Evolutionary conservation across 2,888 invertebrate species (phyloP).

Genomic region (Coleophora deauratella): DNA sequence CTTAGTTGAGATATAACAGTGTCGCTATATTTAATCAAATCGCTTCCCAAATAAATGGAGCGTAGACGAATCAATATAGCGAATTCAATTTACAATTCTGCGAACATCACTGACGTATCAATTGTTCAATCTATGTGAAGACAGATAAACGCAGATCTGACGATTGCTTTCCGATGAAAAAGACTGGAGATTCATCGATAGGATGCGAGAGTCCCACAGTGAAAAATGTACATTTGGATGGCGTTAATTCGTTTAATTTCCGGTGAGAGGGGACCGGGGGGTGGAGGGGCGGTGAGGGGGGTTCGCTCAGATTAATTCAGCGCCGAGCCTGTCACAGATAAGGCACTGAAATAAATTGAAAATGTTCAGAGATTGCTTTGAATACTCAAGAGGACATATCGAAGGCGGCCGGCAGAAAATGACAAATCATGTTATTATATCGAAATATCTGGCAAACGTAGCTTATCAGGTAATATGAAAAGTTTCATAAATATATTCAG

Average conservation of each 20-base stretch:
- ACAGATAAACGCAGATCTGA: slow-evolving; percentile 66
- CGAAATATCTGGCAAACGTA: slow-evolving; percentile 26
- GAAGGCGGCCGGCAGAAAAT: slow-evolving; percentile 43
- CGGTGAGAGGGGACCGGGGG: slow-evolving; percentile 53
- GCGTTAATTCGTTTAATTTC: slow-evolving; percentile 76
- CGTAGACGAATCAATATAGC: slow-evolving; percentile 61
- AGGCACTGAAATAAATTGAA: slow-evolving; percentile 75
- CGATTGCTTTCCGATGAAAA: slow-evolving; percentile 64
- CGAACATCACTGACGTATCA: slow-evolving; percentile 70
- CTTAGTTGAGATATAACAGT: slow-evolving; percentile 44
- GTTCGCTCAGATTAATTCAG: slow-evolving; percentile 72
- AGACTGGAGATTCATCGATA: slow-evolving; percentile 68
- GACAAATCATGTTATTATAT: slow-evolving; percentile 45
- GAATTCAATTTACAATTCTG: slow-evolving; percentile 69
- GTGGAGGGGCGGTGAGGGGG: slow-evolving; percentile 30
- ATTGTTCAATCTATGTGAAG: slow-evolving; percentile 68
- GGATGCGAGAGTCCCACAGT: slow-evolving; percentile 66
- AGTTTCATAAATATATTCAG: slow-evolving; percentile 51
- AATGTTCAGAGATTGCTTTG: slow-evolving; percentile 75
- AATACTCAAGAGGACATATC: slow-evolving; percentile 66
- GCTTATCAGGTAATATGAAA: slow-evolving; percentile 36
- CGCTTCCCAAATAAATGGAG: slow-evolving; percentile 61
- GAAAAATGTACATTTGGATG: slow-evolving; percentile 75
- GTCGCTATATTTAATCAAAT: slow-evolving; percentile 57
- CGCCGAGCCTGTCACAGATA: slow-evolving; percentile 69